phyloP scores from a whole-genome alignment of 2,888 invertebrate species.

The Horisme vitalbata region DNA sequence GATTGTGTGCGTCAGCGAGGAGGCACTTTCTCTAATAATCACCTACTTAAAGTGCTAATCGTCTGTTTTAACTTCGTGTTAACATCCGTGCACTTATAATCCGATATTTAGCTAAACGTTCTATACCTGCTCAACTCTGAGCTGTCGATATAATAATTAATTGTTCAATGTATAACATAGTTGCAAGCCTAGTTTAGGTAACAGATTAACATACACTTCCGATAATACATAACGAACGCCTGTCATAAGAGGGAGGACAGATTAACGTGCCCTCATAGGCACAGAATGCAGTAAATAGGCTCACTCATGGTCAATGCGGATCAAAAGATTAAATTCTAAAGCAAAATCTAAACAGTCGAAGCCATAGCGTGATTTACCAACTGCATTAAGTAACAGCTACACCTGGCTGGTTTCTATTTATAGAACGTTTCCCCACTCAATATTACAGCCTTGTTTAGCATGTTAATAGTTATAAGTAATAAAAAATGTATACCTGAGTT shows the following conservation, averaged over 20 bases:
- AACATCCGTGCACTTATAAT: conserved; percentile 9
- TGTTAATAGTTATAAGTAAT: conserved; percentile 22
- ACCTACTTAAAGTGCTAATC: conserved; percentile 17
- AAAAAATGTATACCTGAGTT: conserved; percentile 31
- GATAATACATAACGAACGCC: no score
- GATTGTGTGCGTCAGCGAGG: conserved; percentile 19
- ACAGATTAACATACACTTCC: no score
- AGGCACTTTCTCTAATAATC: conserved; percentile 23
- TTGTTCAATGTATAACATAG: no score
- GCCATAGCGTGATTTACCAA: conserved; percentile 46
- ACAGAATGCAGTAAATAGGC: no score
- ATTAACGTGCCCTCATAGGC: no score
- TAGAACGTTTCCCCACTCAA: conserved; percentile 36
- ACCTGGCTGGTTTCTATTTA: conserved; percentile 56
- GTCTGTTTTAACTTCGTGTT: conserved; percentile 22
- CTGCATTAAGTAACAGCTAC: conserved; percentile 48
- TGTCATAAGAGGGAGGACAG: no score
- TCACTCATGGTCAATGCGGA: neutral
- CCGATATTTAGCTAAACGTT: neutral
- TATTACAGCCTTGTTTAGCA: conserved; percentile 24
- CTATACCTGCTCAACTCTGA: neutral
- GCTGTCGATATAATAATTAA: no score
- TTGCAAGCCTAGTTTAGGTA: no score
- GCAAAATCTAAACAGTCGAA: conserved; percentile 30
- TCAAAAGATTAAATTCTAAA: neutral